A percentile compares a stretch with the other conserved stretches of the same genome.
These are phyloP conservation scores for Pelosia muscerda DNA, from an alignment of 2,888 invertebrate genomes.

Conservation along the genomic window DNA sequence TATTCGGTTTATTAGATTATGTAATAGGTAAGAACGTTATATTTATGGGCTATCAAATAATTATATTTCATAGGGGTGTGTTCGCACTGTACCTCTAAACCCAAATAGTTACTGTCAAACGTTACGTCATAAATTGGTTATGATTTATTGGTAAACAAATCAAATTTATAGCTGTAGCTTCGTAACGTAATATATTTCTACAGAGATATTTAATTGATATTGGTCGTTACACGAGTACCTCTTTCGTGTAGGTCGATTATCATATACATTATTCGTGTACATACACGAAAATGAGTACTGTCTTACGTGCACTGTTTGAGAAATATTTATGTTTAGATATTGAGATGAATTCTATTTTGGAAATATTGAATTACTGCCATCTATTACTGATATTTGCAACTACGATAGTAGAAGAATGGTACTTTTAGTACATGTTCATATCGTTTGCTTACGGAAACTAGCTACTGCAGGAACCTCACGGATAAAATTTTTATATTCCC, in stretches of 20 bases:
- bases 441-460: not conserved
- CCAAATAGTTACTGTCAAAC: not conserved
- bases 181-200: not conserved
- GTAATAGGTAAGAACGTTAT: not conserved
- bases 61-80: not conserved
- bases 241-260: too few species aligned
- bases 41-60: not conserved
- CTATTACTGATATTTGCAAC: too few species aligned
- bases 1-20: not conserved
- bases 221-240: not conserved
- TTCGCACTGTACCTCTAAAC: not conserved
- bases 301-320: not conserved
- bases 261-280: too few species aligned
- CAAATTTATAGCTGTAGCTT: not conserved
- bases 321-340: too few species aligned
- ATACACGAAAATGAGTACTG: not conserved
- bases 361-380: too few species aligned
- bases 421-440: too few species aligned
- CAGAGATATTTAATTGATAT: slow-evolving; percentile 1
- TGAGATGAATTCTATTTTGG: too few species aligned
- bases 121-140: slow-evolving; percentile 4
- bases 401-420: too few species aligned
- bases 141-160: not conserved
- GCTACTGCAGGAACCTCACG: not conserved
- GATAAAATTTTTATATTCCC: not conserved